phyloP scores from a whole-genome alignment of 2,888 invertebrate genomes.

The Scotopteryx bipunctaria region DNA sequence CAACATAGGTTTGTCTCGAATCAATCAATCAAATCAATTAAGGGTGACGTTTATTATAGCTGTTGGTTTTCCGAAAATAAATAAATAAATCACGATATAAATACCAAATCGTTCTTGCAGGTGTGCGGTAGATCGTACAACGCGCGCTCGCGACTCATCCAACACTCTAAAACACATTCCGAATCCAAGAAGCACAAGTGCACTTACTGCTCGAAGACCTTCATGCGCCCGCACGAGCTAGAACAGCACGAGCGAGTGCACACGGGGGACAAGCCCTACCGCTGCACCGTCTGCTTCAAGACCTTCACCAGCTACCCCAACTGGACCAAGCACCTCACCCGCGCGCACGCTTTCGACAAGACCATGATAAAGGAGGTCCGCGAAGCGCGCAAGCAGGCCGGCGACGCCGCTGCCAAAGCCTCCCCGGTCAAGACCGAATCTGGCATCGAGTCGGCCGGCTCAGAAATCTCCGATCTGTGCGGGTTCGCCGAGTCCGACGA shows the following conservation, averaged over 20 bases:
- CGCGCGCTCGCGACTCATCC: conserved; percentile 60
- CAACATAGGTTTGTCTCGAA: no score
- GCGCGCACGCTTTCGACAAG: conserved; percentile 58
- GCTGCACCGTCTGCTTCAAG: conserved; percentile 81
- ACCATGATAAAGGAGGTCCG: conserved; percentile 23
- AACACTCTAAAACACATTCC: conserved; percentile 63
- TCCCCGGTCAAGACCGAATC: conserved; percentile 22
- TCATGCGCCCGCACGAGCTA: conserved; percentile 51
- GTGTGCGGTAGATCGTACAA: conserved; percentile 66
- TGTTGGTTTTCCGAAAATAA: no score
- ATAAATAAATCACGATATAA: not conserved
- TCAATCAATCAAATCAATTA: no score
- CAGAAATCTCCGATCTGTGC: conserved; percentile 41
- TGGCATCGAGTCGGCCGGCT: conserved; percentile 43
- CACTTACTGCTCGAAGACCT: conserved; percentile 78
- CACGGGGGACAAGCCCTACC: conserved; percentile 80
- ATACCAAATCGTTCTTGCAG: conserved; percentile 38
- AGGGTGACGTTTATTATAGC: no score
- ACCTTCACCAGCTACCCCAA: conserved; percentile 83
- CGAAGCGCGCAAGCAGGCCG: conserved; percentile 2
- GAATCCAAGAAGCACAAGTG: conserved; percentile 72
- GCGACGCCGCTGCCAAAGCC: not conserved
- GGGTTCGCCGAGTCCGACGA: conserved; percentile 26
- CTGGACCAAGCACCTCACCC: conserved; percentile 80
- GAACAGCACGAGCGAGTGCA: conserved; percentile 84